Percentiles rank a stretch among this genome's conserved stretches.
Evolutionary conservation across 2,113 vertebrate genomes (phyloP).

Genomic region (Callionymus lyra): DNA sequence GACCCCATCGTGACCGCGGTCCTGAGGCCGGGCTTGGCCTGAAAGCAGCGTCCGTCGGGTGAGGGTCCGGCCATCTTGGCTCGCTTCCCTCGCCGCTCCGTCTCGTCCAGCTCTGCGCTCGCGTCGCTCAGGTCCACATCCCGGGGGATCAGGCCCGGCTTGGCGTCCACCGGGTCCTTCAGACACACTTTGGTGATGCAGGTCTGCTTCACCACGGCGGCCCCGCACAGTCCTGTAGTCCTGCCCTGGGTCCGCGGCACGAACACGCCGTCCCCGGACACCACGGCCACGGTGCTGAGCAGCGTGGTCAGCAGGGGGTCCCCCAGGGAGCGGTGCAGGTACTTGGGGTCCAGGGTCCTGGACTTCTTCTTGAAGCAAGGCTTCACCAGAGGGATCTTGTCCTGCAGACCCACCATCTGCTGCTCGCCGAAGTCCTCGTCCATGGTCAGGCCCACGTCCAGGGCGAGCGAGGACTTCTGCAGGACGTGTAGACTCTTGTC

Average conservation of each 20-base stretch:
- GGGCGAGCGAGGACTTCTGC: slow-evolving; percentile 69
- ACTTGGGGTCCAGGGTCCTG: slow-evolving; percentile 80
- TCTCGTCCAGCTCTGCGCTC: slow-evolving; percentile 60
- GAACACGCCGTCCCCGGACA: slow-evolving; percentile 77
- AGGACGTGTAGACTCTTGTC: slow-evolving; percentile 67
- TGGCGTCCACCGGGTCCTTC: slow-evolving; percentile 39
- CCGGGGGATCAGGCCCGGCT: slow-evolving; percentile 24
- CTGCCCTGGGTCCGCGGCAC: slow-evolving; percentile 70
- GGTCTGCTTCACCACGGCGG: slow-evolving; percentile 76
- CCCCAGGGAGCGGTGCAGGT: slow-evolving; percentile 77
- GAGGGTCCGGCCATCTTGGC: slow-evolving; percentile 45
- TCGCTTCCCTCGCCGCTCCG: slow-evolving; percentile 34
- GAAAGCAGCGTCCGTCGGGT: slow-evolving; percentile 53
- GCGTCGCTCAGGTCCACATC: slow-evolving; percentile 59
- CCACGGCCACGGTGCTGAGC: slow-evolving; percentile 75
- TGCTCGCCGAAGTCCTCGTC: slow-evolving; percentile 68
- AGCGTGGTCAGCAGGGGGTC: slow-evolving; percentile 83
- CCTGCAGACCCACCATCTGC: slow-evolving; percentile 72
- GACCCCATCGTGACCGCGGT: slow-evolving; percentile 50
- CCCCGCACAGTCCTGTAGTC: slow-evolving; percentile 70
- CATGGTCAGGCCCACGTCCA: slow-evolving; percentile 61
- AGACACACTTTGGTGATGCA: slow-evolving; percentile 71
- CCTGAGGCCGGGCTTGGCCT: slow-evolving; percentile 55
- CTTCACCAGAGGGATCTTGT: slow-evolving; percentile 86
- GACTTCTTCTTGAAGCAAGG: slow-evolving; percentile 97